Base-by-base conservation (phyloP, 2,797 vertebrate species). In the Ispidina lecontei region DNA sequence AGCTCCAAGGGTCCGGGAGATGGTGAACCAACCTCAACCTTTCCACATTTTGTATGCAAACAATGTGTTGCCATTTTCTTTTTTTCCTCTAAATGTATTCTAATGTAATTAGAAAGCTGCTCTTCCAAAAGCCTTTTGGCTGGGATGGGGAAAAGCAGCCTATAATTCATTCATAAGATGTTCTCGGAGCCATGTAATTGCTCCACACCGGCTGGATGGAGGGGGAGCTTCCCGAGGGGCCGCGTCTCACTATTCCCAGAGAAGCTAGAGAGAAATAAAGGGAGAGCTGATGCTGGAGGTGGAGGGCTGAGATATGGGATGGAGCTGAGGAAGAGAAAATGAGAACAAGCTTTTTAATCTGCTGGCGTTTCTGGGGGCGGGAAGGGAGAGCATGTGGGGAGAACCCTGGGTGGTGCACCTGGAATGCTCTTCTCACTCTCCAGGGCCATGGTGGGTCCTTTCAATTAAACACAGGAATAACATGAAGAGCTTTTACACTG, bases 91-190 rank as follows among this genome's bases (percentile, higher is more conserved):
- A 51, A 95, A 85, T 85, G 84, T 55, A 58, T 93, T 94, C 56
- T 94, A 90, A 93, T 83, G 74, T 85, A 93, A 87, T 94, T 94
- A 95, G 65, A 90, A 89, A 94, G 87, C 84, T 91, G 74, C 23
- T 86, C 29, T 86, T 92, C 69, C 88, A 90, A 93, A 84, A 91
- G 43, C 75, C 84, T 91, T 91, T 93, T 87, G 91, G 84, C 91
- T 72, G 47, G 58, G 51, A 89, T 87, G 70, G 35, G 65, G 52
- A 80, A 87, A 79, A 87, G 59, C 65, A 83, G 75, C 35, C 54
- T 62, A 74, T 96, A 94, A 96, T 93, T 90, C 31, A 95, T 96
- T 95, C 91, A 87, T 95, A 65, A 93, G 84, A 84, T 89, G 84
- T 76, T 94, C 93, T 85, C 0, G 1, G 86, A 94, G 84, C 63